These are phyloP conservation scores for Caenorhabditis auriculariae DNA, from an alignment of 2,888 invertebrate genomes.

Conservation along the genomic window DNA sequence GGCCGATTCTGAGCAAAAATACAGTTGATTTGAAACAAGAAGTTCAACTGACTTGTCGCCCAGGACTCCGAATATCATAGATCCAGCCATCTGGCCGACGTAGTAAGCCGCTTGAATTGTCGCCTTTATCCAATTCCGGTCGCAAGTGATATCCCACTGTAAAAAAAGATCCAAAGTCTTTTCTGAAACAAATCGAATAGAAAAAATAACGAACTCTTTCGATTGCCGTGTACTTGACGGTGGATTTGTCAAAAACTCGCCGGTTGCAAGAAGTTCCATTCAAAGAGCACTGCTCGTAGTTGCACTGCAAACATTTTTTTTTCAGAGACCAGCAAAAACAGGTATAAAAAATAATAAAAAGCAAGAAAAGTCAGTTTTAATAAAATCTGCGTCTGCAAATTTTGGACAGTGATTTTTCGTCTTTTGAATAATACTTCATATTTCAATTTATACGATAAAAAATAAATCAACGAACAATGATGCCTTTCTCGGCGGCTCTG, in stretches of 20 bases:
- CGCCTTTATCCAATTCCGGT: conserved; percentile 54
- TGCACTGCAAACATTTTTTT: conserved; percentile 21
- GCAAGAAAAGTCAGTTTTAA: too few species aligned
- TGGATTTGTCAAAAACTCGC: conserved; percentile 51
- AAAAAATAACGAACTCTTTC: too few species aligned
- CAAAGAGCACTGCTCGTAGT: conserved; percentile 20
- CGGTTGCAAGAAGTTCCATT: conserved; percentile 19
- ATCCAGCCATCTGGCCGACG: conserved; percentile 62
- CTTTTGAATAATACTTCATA: too few species aligned
- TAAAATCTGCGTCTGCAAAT: too few species aligned
- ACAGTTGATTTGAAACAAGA: too few species aligned
- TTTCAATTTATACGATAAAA: neutral
- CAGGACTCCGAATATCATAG: conserved; percentile 60
- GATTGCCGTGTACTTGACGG: conserved; percentile 52
- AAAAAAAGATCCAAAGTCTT: conserved; percentile 11
- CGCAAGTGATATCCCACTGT: conserved; percentile 62
- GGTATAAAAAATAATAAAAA: too few species aligned
- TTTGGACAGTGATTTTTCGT: too few species aligned
- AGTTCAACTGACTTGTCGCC: conserved; percentile 57
- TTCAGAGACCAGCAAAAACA: too few species aligned
- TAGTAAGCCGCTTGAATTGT: conserved; percentile 61
- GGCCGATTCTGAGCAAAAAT: conserved; percentile 72
- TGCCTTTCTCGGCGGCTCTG: neutral
- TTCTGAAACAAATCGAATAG: too few species aligned
- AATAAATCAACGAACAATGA: neutral